These are phyloP conservation scores for Pungitius pungitius DNA, from an alignment of 2,113 vertebrate genomes.

Conservation along the genomic window DNA sequence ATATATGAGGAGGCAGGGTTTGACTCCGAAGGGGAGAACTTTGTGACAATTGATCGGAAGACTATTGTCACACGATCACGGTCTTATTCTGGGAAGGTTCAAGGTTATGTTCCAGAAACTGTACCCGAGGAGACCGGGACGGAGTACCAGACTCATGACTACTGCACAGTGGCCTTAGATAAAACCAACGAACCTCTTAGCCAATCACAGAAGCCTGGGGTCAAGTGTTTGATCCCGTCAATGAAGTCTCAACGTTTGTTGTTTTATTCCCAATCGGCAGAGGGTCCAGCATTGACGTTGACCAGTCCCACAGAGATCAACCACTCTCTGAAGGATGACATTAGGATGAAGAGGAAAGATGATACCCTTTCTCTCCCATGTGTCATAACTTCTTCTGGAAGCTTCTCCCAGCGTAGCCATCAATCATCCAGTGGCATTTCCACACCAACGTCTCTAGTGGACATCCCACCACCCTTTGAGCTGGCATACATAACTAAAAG, in stretches of 20 bases:
- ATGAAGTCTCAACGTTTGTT: slow-evolving; percentile 87
- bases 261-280: slow-evolving; percentile 88
- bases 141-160: slow-evolving; percentile 80
- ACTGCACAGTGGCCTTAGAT: slow-evolving; percentile 79
- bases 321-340: slow-evolving; percentile 72
- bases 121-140: slow-evolving; percentile 92
- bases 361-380: slow-evolving; percentile 89
- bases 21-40: slow-evolving; percentile 82
- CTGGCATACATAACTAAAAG: slow-evolving; percentile 95
- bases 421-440: slow-evolving; percentile 86
- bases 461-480: slow-evolving; percentile 97
- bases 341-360: slow-evolving; percentile 84
- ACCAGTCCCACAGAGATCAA: slow-evolving; percentile 79
- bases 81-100: slow-evolving; percentile 91
- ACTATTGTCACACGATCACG: slow-evolving; percentile 86
- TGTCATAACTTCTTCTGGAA: slow-evolving; percentile 90
- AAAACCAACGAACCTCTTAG: slow-evolving; percentile 67
- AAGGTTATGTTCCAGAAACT: slow-evolving; percentile 94
- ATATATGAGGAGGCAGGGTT: slow-evolving; percentile 83
- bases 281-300: slow-evolving; percentile 84
- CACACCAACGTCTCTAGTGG: slow-evolving; percentile 87
- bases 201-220: slow-evolving; percentile 76
- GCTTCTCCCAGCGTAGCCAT: slow-evolving; percentile 88
- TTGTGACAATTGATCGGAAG: slow-evolving; percentile 85
- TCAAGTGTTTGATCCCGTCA: slow-evolving; percentile 75